A percentile compares a stretch with the other conserved stretches of the same genome.
phyloP scores from a whole-genome alignment of 2,113 vertebrate species.

The Psammodynastes pulverulentus region DNA sequence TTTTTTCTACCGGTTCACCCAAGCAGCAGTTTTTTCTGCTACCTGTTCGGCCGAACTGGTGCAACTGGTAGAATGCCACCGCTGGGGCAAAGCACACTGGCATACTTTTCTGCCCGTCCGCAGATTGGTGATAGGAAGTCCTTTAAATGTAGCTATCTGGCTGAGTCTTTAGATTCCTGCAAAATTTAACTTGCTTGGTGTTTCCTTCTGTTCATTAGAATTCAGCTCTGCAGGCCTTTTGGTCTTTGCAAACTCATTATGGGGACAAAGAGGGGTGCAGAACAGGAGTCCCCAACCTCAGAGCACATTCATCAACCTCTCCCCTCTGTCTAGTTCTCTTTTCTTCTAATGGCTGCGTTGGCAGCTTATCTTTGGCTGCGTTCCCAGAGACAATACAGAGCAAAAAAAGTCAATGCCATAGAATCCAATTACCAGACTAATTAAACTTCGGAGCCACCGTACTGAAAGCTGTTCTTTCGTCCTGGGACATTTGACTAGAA shows the following conservation, averaged over 20 bases:
- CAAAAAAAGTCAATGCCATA: slow-evolving; percentile 18
- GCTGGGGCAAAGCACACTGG: neutral
- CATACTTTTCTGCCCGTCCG: neutral
- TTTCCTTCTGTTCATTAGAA: slow-evolving; percentile 1
- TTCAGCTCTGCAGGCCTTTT: neutral
- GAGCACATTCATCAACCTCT: neutral
- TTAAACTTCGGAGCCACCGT: neutral
- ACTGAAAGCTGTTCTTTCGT: slow-evolving; percentile 2
- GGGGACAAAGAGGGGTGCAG: slow-evolving; percentile 3
- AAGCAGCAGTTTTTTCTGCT: too few species aligned
- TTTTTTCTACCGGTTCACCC: too few species aligned
- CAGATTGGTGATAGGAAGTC: neutral
- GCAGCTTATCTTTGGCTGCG: neutral
- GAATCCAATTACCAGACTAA: slow-evolving; percentile 17
- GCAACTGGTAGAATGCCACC: too few species aligned
- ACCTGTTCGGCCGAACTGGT: too few species aligned
- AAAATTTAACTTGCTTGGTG: slow-evolving; percentile 9
- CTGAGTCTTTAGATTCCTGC: neutral
- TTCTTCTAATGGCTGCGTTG: neutral
- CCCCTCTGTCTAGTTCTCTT: neutral
- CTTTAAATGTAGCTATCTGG: neutral
- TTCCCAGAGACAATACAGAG: slow-evolving; percentile 2
- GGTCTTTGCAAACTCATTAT: slow-evolving; percentile 6
- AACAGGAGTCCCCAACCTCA: neutral
- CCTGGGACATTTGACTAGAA: neutral